phyloP scores from a whole-genome alignment of 1,140 invertebrate species.

The Temnothorax curvispinosus region DNA sequence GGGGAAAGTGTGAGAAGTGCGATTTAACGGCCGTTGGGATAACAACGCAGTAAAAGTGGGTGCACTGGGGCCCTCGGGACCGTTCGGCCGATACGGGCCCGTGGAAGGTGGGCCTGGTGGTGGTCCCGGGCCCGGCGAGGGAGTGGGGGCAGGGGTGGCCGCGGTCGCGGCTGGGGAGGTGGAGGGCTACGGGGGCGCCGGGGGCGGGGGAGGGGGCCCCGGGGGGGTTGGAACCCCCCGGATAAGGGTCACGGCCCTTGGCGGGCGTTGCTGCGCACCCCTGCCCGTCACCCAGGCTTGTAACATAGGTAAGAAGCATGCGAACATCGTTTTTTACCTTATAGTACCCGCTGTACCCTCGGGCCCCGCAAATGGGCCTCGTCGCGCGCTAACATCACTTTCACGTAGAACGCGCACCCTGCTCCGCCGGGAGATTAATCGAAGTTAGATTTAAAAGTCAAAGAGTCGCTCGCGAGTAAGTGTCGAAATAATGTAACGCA shows the following conservation, averaged over 20 bases:
- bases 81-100: conserved; percentile 84
- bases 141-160: conserved; percentile 81
- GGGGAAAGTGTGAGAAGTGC: conserved; percentile 73
- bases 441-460: not conserved
- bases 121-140: conserved; percentile 77
- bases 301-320: conserved; percentile 82
- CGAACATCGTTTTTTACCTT: conserved; percentile 19
- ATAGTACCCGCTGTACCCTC: not conserved
- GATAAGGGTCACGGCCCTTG: conserved; percentile 84
- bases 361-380: not conserved
- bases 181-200: conserved; percentile 85
- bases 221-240: conserved; percentile 85
- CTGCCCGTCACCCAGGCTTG: conserved; percentile 85
- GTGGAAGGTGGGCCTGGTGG: conserved; percentile 83
- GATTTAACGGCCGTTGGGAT: conserved; percentile 73
- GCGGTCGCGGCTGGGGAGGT: conserved; percentile 82
- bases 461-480: not conserved
- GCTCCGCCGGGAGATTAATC: not conserved
- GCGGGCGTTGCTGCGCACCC: conserved; percentile 84
- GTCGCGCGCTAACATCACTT: not conserved
- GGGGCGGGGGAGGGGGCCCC: conserved; percentile 90
- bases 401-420: not conserved
- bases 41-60: conserved; percentile 83
- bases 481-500: not conserved
- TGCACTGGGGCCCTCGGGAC: conserved; percentile 85